A percentile compares a stretch with the other conserved stretches of the same genome.
Conservation (phyloP, 2,888 invertebrate genomes). For the Oxytorus armatus region DNA sequence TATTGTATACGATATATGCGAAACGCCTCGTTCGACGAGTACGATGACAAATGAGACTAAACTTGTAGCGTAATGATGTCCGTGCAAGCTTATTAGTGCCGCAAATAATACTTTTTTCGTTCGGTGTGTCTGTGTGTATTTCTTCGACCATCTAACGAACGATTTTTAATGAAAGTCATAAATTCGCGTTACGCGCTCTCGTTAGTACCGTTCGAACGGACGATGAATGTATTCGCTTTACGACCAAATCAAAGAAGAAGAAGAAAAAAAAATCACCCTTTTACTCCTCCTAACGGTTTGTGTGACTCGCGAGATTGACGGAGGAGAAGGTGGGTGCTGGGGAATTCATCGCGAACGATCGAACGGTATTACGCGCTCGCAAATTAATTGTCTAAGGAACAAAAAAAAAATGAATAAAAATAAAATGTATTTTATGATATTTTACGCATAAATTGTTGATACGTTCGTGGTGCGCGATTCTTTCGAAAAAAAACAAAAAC, state of each 20-base stretch:
- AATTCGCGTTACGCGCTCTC: conserved; percentile 58
- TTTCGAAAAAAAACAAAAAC: conserved; percentile 1
- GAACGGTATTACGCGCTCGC: conserved; percentile 74
- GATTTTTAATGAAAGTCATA: conserved; percentile 66
- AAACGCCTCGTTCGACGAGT: conserved; percentile 72
- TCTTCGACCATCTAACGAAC: conserved; percentile 73
- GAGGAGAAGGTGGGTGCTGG: too few species aligned
- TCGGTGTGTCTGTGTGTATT: conserved; percentile 71
- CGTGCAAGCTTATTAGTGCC: conserved; percentile 84
- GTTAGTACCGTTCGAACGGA: conserved; percentile 47
- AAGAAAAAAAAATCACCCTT: background rate
- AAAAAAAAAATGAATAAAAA: conserved; percentile 54
- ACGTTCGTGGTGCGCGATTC: conserved; percentile 54
- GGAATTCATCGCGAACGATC: conserved; percentile 29
- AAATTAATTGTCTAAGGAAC: conserved; percentile 73
- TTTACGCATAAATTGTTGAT: conserved; percentile 76
- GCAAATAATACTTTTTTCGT: conserved; percentile 76
- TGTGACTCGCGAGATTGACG: too few species aligned
- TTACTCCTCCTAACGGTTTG: too few species aligned
- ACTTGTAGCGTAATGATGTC: conserved; percentile 81
- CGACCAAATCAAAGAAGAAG: background rate
- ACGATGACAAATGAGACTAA: conserved; percentile 69
- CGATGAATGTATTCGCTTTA: background rate
- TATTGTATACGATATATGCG: conserved; percentile 58
- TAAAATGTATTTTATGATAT: conserved; percentile 83